Evolutionary conservation across 1,140 invertebrate genomes (phyloP).

Genomic region (Maniola jurtina): DNA sequence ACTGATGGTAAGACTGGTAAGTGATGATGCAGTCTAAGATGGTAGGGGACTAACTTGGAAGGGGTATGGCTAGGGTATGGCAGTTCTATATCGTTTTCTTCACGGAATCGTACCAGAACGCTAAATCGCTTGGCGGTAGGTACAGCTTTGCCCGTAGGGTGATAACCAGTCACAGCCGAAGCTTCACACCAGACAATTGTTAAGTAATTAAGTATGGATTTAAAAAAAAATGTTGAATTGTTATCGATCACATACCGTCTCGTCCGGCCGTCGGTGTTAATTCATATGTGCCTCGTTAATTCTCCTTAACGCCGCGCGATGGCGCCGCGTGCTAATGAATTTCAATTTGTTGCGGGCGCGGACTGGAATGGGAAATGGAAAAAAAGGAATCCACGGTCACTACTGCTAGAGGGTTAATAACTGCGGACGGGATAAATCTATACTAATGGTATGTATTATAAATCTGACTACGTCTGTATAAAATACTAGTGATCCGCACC

Average conservation of each 20-base stretch:
- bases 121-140: too few relatives aligned
- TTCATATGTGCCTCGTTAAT: conserved; percentile 72
- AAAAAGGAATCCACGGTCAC: conserved; percentile 21
- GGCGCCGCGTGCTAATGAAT: conserved; percentile 68
- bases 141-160: too few relatives aligned
- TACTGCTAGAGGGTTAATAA: conserved; percentile 28
- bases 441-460: background rate
- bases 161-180: too few relatives aligned
- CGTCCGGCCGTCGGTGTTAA: conserved; percentile 57
- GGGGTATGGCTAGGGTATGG: too few relatives aligned
- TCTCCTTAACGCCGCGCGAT: conserved; percentile 67
- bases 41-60: too few relatives aligned
- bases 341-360: conserved; percentile 68
- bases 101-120: too few relatives aligned
- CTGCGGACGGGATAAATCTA: background rate
- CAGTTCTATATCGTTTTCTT: too few relatives aligned
- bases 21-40: too few relatives aligned
- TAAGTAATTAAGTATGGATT: background rate
- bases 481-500: too few relatives aligned
- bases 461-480: too few relatives aligned
- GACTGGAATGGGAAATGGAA: conserved; percentile 49
- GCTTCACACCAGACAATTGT: too few relatives aligned
- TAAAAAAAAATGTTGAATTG: conserved; percentile 56
- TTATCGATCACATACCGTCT: conserved; percentile 58
- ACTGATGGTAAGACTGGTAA: too few relatives aligned